A percentile compares a stretch with the other conserved stretches of the same genome.
Evolutionary conservation across 2,113 vertebrate species (phyloP).

Genomic region (Hippotragus niger): DNA sequence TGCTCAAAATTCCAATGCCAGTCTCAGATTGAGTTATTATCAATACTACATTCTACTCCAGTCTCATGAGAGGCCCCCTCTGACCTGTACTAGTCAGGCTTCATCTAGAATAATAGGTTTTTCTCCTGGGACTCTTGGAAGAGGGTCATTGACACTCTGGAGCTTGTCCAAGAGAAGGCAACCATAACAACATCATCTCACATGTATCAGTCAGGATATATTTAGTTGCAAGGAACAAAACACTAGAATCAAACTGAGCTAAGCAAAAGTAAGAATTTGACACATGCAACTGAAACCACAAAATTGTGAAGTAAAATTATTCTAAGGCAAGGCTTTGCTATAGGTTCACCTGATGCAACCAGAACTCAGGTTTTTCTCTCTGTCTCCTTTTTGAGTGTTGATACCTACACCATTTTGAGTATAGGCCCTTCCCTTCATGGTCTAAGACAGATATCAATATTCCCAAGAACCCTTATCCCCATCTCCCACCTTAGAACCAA

Average conservation of each 20-base stretch:
- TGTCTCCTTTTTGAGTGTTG: not conserved
- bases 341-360: not conserved
- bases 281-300: not conserved
- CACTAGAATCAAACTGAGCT: not conserved
- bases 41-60: not conserved
- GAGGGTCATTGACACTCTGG: not conserved
- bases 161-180: not conserved
- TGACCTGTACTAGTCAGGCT: not conserved
- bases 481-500: not conserved
- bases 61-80: not conserved
- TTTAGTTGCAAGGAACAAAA: slow-evolving; percentile 3
- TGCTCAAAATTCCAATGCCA: not conserved
- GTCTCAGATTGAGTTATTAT: not conserved
- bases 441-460: not conserved
- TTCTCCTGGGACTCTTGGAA: not conserved
- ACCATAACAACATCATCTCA: not conserved
- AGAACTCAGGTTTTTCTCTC: not conserved
- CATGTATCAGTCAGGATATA: not conserved
- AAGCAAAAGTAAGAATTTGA: not conserved
- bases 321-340: not conserved
- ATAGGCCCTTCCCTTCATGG: not conserved
- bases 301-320: not conserved
- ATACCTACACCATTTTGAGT: not conserved
- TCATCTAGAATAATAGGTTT: not conserved
- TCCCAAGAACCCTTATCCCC: not conserved